phyloP scores from a whole-genome alignment of 2,797 vertebrate species.

The Microctenopoma steveboyesi region DNA sequence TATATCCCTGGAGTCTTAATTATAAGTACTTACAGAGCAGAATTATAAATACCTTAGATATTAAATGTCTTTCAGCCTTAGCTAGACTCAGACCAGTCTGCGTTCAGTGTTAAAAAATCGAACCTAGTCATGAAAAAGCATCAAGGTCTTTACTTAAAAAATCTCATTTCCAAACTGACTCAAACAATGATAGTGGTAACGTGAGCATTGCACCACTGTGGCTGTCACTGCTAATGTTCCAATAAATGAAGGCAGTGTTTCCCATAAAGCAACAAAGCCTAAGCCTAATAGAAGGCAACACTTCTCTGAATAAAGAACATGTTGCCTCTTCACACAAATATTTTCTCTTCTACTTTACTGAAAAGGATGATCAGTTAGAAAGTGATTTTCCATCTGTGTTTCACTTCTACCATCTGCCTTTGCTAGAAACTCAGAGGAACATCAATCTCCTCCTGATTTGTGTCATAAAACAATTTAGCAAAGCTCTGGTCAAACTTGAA shows the following conservation, averaged over 20 bases:
- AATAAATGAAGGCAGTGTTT: slow-evolving; percentile 29
- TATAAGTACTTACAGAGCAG: slow-evolving; percentile 44
- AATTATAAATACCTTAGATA: slow-evolving; percentile 30
- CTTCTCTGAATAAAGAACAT: slow-evolving; percentile 19
- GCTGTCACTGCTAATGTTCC: slow-evolving; percentile 22
- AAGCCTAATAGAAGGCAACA: slow-evolving; percentile 34
- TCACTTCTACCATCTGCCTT: slow-evolving; percentile 45
- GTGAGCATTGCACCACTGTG: slow-evolving; percentile 3
- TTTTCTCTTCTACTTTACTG: slow-evolving; percentile 33
- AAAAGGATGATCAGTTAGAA: slow-evolving; percentile 40
- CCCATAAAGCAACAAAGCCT: slow-evolving; percentile 24
- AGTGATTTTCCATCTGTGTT: slow-evolving; percentile 56
- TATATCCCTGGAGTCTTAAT: slow-evolving; percentile 61
- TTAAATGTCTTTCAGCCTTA: slow-evolving; percentile 17
- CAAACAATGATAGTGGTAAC: slow-evolving; percentile 28
- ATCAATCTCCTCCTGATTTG: slow-evolving; percentile 47
- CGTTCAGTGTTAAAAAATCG: background rate
- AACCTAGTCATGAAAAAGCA: background rate
- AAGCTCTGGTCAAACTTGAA: slow-evolving; percentile 19
- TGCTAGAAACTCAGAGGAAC: slow-evolving; percentile 19
- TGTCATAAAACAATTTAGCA: slow-evolving; percentile 26
- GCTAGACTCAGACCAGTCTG: background rate
- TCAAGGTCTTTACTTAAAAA: background rate
- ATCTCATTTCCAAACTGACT: slow-evolving; percentile 9
- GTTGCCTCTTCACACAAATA: slow-evolving; percentile 34